Base-by-base conservation (phyloP, 2,888 invertebrate species). In the Erebia epiphron region DNA sequence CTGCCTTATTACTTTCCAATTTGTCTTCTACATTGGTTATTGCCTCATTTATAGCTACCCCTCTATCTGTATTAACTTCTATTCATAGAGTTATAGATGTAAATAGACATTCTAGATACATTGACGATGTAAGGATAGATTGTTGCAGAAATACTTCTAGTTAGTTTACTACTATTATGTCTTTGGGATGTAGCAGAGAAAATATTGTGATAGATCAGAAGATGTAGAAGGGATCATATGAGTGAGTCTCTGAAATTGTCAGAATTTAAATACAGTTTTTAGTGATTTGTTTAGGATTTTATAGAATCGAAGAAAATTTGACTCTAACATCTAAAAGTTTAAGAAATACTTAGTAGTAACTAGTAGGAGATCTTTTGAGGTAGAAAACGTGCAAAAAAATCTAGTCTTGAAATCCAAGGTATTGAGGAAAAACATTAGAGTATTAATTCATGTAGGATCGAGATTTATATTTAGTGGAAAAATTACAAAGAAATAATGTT, bases 1-100 rank as follows among this genome's bases (percentile, higher is more conserved):
- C 92, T 87, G 92, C 84, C 89, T 91, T 92, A 92, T 93, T 92
- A 92, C 87, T 93, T 92, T 92, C 93, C 93, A 92, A 93, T 93
- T 93, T 92, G 88, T 91, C 90, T 85, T 84, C 80, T 85, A 82
- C 88, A 91, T 92, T 87, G 89, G 91, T 90, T 92, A 90, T 92
- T 88, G 88, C 82, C 82, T 78, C 83, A 86, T 92, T 91, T 92
- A 91, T 89, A 82, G 82, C 83, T 70, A 75, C 78, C 82, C 83
- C 80, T 81, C 78, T 74, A 74, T 80, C 78, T 82, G 81, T 81
- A 87, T 88, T 89, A 77, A 69, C 74, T 70, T 64, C 68, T 71
- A 71, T 72, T 71, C 72, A 72, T 74, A 69, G 61, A 71, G 69
- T 68, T 73, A 68, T 65, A 35, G 62, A 74, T 72, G 70, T 67